Percentiles rank a stretch among this genome's conserved stretches.
Conservation (phyloP, 2,797 vertebrate species). For the Dermochelys coriacea region DNA sequence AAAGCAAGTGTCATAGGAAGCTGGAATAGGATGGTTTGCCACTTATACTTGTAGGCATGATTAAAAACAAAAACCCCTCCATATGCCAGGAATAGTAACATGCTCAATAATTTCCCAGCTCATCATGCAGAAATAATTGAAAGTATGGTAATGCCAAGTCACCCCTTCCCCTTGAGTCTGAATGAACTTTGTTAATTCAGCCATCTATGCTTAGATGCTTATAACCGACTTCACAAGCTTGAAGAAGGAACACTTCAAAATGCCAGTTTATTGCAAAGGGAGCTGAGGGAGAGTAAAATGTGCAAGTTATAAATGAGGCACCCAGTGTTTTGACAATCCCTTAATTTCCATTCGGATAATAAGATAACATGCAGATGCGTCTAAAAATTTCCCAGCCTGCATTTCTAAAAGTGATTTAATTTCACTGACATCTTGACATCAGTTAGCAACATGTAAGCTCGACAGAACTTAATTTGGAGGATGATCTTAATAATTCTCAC, state of each 20-base stretch:
- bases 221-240: constrained; percentile 7
- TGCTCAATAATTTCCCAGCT: constrained; percentile 39
- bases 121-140: constrained; percentile 43
- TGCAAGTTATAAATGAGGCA: constrained; percentile 37
- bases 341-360: constrained; percentile 41
- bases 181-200: constrained; percentile 37
- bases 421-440: not conserved
- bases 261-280: constrained; percentile 48
- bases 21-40: not conserved
- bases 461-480: not conserved
- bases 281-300: constrained; percentile 18
- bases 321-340: not conserved
- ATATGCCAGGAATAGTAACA: not conserved
- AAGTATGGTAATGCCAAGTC: not conserved
- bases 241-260: constrained; percentile 39
- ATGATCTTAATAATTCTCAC: not conserved
- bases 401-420: constrained; percentile 16
- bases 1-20: not conserved
- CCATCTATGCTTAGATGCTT: constrained; percentile 16
- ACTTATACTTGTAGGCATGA: not conserved
- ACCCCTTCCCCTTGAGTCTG: constrained; percentile 17
- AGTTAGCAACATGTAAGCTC: constrained; percentile 1
- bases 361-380: constrained; percentile 23
- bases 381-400: constrained; percentile 1
- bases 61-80: not conserved